Percentiles rank a stretch among this genome's conserved stretches.
Evolutionary conservation across 2,113 vertebrate species (phyloP).

Genomic region (Chunga burmeisteri): DNA sequence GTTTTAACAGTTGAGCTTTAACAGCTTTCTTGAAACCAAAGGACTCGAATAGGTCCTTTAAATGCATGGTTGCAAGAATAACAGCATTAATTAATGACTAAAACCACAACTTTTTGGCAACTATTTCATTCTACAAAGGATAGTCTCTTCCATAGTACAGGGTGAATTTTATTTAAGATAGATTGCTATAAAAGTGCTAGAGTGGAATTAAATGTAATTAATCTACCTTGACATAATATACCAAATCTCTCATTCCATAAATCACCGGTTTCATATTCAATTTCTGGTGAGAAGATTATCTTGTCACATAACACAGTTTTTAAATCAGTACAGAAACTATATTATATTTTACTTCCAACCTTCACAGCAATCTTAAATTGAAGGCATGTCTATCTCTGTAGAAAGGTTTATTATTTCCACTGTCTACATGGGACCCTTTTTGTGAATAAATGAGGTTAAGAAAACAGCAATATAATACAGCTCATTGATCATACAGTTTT

Average conservation of each 20-base stretch:
- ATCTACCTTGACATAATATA: not conserved
- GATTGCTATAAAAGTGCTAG: not conserved
- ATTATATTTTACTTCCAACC: not conserved
- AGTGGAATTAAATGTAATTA: not conserved
- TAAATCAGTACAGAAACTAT: not conserved
- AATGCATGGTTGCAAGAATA: not conserved
- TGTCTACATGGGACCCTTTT: not conserved
- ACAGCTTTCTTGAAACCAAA: not conserved
- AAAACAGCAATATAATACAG: not conserved
- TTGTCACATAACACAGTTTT: not conserved
- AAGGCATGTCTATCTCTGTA: not conserved
- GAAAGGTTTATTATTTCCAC: not conserved
- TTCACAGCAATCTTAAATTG: not conserved
- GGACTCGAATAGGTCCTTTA: not conserved
- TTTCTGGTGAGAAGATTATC: not conserved
- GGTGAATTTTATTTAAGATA: not conserved
- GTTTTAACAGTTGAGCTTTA: not conserved
- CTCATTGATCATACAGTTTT: not conserved
- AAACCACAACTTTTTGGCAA: not conserved
- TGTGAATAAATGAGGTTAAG: not conserved
- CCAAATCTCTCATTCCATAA: not conserved
- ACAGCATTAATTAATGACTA: not conserved
- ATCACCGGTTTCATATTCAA: not conserved
- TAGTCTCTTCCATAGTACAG: not conserved
- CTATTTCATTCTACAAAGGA: not conserved